Percentiles rank a stretch among this genome's conserved stretches.
phyloP scores from a whole-genome alignment of 2,888 invertebrate species.

The Microplitis deprimator region DNA sequence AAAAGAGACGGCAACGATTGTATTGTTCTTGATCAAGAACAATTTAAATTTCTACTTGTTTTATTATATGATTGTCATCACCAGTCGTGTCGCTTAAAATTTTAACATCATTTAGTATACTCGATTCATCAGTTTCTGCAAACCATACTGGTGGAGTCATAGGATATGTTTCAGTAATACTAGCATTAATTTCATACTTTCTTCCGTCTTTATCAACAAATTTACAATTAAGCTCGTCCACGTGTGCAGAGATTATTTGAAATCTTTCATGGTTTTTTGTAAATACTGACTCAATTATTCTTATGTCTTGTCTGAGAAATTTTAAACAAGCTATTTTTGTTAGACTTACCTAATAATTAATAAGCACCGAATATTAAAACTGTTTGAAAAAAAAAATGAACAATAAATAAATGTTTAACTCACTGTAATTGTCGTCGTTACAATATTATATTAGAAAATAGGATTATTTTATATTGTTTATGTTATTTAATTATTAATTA shows the following conservation, averaged over 20 bases:
- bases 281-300: constrained; percentile 96
- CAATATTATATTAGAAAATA: too few relatives aligned
- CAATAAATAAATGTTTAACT: too few relatives aligned
- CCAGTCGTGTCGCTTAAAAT: constrained; percentile 93
- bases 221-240: constrained; percentile 98
- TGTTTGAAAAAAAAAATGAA: too few relatives aligned
- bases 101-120: constrained; percentile 95
- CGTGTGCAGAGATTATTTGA: constrained; percentile 98
- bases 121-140: constrained; percentile 96
- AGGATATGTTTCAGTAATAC: constrained; percentile 99
- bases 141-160: constrained; percentile 99
- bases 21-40: too few relatives aligned
- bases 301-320: constrained; percentile 98
- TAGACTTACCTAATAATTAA: too few relatives aligned
- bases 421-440: too few relatives aligned
- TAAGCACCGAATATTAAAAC: too few relatives aligned
- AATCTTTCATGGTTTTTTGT: constrained; percentile 97
- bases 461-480: too few relatives aligned
- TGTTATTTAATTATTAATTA: too few relatives aligned
- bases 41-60: constrained; percentile 91
- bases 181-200: constrained; percentile 97
- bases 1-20: too few relatives aligned
- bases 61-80: constrained; percentile 90
- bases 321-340: constrained; percentile 95
- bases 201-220: constrained; percentile 97